phyloP scores from a whole-genome alignment of 2,797 vertebrate species.

The Sparus aurata region DNA sequence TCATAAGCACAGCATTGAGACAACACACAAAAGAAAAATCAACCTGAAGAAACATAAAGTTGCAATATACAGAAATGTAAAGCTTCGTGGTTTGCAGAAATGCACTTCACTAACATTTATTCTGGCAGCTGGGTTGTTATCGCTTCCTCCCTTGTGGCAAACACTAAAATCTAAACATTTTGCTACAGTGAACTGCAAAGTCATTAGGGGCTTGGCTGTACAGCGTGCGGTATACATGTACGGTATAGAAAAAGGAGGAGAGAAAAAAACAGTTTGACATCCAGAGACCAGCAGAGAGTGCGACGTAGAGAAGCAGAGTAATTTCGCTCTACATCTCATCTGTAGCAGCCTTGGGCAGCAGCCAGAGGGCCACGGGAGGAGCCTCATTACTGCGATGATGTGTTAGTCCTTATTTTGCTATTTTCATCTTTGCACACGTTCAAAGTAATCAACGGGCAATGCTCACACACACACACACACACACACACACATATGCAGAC shows the following conservation, averaged over 20 bases:
- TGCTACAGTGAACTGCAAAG: neutral
- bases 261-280: neutral
- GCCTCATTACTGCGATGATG: conserved; percentile 41
- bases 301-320: neutral
- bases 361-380: conserved; percentile 44
- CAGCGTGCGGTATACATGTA: neutral
- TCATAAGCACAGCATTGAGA: no score
- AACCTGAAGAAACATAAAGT: no score
- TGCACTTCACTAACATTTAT: no score
- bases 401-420: conserved; percentile 26
- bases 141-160: no score
- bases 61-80: no score
- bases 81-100: no score
- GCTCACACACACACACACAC: no score
- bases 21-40: no score
- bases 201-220: neutral
- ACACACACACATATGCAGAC: no score
- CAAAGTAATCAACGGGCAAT: no score
- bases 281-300: neutral
- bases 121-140: no score
- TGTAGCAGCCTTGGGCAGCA: conserved; percentile 24
- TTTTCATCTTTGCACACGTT: conserved; percentile 18
- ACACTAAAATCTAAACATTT: neutral
- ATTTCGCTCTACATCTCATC: conserved; percentile 26
- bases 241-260: neutral